A percentile compares a stretch with the other conserved stretches of the same genome.
phyloP scores from a whole-genome alignment of 2,113 vertebrate genomes.

The Passer domesticus region DNA sequence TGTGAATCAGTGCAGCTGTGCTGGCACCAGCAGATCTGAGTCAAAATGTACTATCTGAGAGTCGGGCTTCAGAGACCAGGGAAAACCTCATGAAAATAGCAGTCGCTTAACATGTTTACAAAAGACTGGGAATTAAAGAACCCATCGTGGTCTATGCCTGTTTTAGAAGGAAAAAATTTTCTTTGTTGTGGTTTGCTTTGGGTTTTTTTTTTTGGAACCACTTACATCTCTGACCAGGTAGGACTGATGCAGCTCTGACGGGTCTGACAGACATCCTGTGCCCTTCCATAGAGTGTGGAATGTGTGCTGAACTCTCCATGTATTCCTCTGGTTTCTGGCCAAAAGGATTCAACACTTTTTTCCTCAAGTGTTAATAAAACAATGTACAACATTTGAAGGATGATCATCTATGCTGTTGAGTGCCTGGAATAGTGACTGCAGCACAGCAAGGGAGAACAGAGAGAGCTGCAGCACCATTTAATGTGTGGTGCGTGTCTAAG shows the following conservation, averaged over 20 bases:
- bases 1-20: conserved; percentile 13
- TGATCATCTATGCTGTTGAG: not conserved
- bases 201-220: not conserved
- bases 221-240: not conserved
- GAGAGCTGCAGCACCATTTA: not conserved
- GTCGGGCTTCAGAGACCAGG: not conserved
- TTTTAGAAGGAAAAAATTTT: not conserved
- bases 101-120: not conserved
- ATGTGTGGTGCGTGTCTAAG: not conserved
- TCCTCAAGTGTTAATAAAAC: not conserved
- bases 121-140: not conserved
- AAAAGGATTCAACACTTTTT: not conserved
- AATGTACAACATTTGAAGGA: not conserved
- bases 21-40: not conserved
- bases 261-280: not conserved
- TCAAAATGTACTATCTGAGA: not conserved
- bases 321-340: not conserved
- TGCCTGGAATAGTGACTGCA: not conserved
- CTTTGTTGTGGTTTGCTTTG: not conserved
- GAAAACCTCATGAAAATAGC: not conserved
- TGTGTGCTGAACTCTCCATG: not conserved
- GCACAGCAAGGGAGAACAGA: not conserved
- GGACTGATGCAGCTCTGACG: not conserved
- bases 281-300: not conserved
- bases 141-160: accelerated